phyloP scores from a whole-genome alignment of 2,113 vertebrate genomes.

The Mustelus asterias region DNA sequence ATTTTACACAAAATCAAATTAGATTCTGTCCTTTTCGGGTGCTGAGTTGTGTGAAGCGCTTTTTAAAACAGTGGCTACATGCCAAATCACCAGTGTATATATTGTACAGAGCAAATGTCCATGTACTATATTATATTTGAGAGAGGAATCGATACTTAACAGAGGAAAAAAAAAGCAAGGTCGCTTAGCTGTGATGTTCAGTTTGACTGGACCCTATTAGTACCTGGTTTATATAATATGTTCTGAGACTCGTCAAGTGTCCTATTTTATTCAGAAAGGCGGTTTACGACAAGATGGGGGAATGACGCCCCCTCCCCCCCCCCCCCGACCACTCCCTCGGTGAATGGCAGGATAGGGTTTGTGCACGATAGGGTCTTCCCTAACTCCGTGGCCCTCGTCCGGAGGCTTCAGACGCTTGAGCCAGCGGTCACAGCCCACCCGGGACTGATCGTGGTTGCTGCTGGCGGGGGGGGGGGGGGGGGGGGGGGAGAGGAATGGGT shows the following conservation, averaged over 20 bases:
- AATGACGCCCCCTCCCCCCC: neutral
- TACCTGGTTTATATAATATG: constrained; percentile 35
- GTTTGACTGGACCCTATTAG: constrained; percentile 29
- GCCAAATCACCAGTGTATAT: constrained; percentile 23
- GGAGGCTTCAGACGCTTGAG: neutral
- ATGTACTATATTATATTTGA: constrained; percentile 36
- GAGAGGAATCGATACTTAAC: constrained; percentile 25
- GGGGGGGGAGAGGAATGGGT: too few relatives aligned
- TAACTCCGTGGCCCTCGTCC: neutral
- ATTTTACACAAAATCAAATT: constrained; percentile 32
- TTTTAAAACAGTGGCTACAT: constrained; percentile 5
- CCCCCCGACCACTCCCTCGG: neutral
- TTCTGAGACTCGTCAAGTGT: constrained; percentile 31
- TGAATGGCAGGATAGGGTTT: neutral
- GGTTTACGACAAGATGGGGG: neutral
- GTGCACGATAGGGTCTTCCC: neutral
- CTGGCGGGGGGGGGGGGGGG: neutral
- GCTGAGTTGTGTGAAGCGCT: neutral
- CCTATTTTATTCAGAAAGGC: constrained; percentile 26
- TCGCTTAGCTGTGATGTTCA: constrained; percentile 32
- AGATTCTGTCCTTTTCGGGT: constrained; percentile 13
- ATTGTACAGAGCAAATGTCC: constrained; percentile 34
- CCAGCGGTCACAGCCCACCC: neutral
- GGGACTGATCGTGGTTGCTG: neutral
- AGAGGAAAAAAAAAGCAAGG: constrained; percentile 25